Percentiles rank a stretch among this genome's conserved stretches.
Evolutionary conservation across 2,888 invertebrate species (phyloP).

Genomic region (Gandaritis pyraliata): DNA sequence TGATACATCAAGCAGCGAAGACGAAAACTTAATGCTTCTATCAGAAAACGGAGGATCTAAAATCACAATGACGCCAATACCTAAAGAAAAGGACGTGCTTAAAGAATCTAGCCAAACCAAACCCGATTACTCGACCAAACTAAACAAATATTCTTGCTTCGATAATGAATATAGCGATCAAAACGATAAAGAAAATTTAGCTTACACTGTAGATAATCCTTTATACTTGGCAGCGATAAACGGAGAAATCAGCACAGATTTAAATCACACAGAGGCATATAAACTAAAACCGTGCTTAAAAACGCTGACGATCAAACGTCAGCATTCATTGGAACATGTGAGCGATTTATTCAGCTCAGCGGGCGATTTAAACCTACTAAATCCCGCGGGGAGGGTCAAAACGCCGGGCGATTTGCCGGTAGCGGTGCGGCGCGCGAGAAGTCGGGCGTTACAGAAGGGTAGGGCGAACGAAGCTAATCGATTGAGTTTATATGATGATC

Average conservation of each 20-base stretch:
- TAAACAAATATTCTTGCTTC: slow-evolving; percentile 76
- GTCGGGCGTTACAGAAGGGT: slow-evolving; percentile 83
- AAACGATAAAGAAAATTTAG: slow-evolving; percentile 74
- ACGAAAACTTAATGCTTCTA: slow-evolving; percentile 76
- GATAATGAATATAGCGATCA: slow-evolving; percentile 80
- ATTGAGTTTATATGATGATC: slow-evolving; percentile 94
- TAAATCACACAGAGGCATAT: slow-evolving; percentile 41
- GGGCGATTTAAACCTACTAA: slow-evolving; percentile 87
- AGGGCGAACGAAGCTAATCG: slow-evolving; percentile 85
- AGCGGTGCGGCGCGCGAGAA: slow-evolving; percentile 88
- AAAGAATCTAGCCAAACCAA: slow-evolving; percentile 73
- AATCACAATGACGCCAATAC: slow-evolving; percentile 76
- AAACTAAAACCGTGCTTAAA: slow-evolving; percentile 62
- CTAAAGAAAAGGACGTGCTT: slow-evolving; percentile 69
- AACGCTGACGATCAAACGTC: slow-evolving; percentile 77
- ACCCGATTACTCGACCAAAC: slow-evolving; percentile 69
- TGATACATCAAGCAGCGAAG: slow-evolving; percentile 79
- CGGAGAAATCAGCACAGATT: slow-evolving; percentile 65
- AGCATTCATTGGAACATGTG: slow-evolving; percentile 90
- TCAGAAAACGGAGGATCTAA: slow-evolving; percentile 78
- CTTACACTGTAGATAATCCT: slow-evolving; percentile 74
- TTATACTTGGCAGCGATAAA: slow-evolving; percentile 75
- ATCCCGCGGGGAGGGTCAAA: slow-evolving; percentile 91
- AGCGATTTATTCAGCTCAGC: slow-evolving; percentile 89
- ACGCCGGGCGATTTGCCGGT: slow-evolving; percentile 93